A percentile compares a stretch with the other conserved stretches of the same genome.
Conservation (phyloP, 2,797 vertebrate genomes). For the Jordanella pulchra region DNA sequence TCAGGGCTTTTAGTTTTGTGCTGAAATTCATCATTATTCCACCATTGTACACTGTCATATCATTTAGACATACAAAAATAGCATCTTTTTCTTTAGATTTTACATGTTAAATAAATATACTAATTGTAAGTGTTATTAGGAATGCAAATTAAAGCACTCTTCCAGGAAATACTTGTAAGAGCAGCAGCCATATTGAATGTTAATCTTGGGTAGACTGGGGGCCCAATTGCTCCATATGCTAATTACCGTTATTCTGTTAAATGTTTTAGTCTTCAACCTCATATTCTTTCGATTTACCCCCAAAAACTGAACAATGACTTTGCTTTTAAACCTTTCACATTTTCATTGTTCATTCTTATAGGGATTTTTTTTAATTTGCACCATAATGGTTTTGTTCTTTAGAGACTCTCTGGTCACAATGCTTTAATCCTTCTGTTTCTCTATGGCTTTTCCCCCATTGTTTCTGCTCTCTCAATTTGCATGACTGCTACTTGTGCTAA, state of each 20-base stretch:
- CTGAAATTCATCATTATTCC: neutral
- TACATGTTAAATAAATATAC: neutral
- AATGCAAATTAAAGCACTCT: neutral
- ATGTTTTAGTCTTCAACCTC: neutral
- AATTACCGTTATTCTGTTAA: neutral
- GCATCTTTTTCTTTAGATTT: neutral
- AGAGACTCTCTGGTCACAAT: slow-evolving; percentile 15
- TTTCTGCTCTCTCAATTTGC: neutral
- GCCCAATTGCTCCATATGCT: neutral
- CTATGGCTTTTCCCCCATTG: neutral
- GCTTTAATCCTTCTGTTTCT: slow-evolving; percentile 5
- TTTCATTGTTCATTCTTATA: neutral
- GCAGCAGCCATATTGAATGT: neutral
- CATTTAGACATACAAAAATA: neutral
- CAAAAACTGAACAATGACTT: neutral
- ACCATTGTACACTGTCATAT: neutral
- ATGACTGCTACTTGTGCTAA: slow-evolving; percentile 8
- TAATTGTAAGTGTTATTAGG: neutral
- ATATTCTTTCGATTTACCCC: neutral
- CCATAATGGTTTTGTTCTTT: slow-evolving; percentile 11
- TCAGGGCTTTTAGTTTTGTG: too few relatives aligned
- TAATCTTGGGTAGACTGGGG: neutral
- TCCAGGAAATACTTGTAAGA: neutral
- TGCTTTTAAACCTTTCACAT: neutral
- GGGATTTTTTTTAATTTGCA: slow-evolving; percentile 26